Base-by-base conservation (phyloP, 2,888 invertebrate species). In the Eremobia ochroleuca region DNA sequence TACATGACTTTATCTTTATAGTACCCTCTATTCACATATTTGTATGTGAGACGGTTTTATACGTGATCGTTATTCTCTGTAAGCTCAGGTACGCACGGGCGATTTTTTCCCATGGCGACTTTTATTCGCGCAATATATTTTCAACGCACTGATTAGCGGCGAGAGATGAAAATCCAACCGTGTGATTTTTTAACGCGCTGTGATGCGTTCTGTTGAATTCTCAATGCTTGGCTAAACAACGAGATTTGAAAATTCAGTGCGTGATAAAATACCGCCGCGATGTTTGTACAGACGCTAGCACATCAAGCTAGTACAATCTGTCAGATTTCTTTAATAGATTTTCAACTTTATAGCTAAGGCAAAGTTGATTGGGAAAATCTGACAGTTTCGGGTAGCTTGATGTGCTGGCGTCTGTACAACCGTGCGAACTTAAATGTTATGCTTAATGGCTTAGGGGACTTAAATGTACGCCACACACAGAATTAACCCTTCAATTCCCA, bases 11-110 rank as follows among this genome's bases (percentile, higher is more conserved):
- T 25, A 21, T 49, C 8, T 49, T 49, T 8, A 15, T 15, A 34
- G 3, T 55, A 73, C 5, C 21, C 15, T 64, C 43, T 11, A 49
- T 34, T 78, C 25, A 28, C 40, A 66, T 55, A 64, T 79, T 71
- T 70, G 70, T 66, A 66, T 66, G 40, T 59, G 58, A 21, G 65
- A 21, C 40, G 25, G 18, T 66, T 66, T 76, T 52, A 52, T 66
- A 55, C 2, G 43, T 11, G 31, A 52, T 31, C 79, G 21, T 66
- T 28, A 79, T 66, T 80, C 31, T 79, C 11, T 31, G 15, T 43
- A 49, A 61, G 61, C 25, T 21, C 4, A 34, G 0, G 61, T 34
- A 25, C 21, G 21, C 9, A 21, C 11, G 8, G 61, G 11, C 11
- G 11, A 34, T 11, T 52, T 52, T 0, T 52, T 25, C 52, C n/a